Percentiles rank a stretch among this genome's conserved stretches.
Conservation (phyloP, 2,113 vertebrate species). For the Seriola quinqueradiata region DNA sequence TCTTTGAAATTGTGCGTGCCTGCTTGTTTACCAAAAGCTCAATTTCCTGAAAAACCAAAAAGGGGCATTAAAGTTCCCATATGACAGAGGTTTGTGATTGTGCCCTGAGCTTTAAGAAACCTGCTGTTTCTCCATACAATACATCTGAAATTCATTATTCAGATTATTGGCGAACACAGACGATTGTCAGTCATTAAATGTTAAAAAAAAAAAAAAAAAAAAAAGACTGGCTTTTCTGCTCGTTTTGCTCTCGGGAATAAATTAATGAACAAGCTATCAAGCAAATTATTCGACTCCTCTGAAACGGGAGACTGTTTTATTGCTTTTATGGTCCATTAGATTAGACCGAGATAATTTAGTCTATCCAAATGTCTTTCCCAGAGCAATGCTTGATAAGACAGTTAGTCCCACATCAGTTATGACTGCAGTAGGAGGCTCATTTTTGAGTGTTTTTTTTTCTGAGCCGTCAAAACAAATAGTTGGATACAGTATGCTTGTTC, state of each 20-base stretch:
- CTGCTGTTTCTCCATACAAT: not conserved
- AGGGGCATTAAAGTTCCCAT: conserved; percentile 48
- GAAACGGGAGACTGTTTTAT: conserved; percentile 53
- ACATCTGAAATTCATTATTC: conserved; percentile 33
- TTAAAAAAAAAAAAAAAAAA: not conserved
- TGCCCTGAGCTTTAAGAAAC: conserved; percentile 6
- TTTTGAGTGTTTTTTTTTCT: not conserved
- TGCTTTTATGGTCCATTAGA: conserved; percentile 63
- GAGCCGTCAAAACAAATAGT: conserved; percentile 46
- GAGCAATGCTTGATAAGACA: conserved; percentile 42
- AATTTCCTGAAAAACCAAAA: conserved; percentile 47
- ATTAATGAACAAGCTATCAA: conserved; percentile 67
- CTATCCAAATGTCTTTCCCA: conserved; percentile 51
- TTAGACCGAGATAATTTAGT: conserved; percentile 53
- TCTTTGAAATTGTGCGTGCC: conserved; percentile 21
- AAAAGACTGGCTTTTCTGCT: not conserved
- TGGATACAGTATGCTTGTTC: not conserved
- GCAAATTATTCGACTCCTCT: conserved; percentile 50
- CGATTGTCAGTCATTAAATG: conserved; percentile 42
- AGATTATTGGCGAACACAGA: conserved; percentile 26
- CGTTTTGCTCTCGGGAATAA: conserved; percentile 42
- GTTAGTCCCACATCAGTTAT: conserved; percentile 30
- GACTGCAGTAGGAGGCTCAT: conserved; percentile 18
- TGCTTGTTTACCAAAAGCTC: conserved; percentile 55
- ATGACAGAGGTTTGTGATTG: conserved; percentile 42